phyloP scores from a whole-genome alignment of 2,797 vertebrate genomes.

The Alauda arvensis region DNA sequence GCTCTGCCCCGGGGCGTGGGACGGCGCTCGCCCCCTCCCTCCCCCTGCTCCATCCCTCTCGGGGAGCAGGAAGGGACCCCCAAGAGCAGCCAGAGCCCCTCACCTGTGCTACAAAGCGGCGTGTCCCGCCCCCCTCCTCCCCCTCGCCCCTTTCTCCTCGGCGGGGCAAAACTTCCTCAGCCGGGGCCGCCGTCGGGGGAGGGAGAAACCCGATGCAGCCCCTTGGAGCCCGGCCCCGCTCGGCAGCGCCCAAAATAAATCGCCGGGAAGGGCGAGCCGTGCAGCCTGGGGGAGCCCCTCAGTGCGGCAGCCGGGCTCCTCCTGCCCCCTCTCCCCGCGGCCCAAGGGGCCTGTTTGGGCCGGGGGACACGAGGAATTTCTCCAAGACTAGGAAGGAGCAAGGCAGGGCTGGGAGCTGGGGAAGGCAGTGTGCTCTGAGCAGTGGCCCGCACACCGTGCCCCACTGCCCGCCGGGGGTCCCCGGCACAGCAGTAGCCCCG shows the following conservation, averaged over 20 bases:
- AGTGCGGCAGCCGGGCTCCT: neutral
- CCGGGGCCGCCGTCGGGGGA: neutral
- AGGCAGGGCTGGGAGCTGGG: too few species aligned
- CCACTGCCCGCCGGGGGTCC: neutral
- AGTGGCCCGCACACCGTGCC: fast-evolving
- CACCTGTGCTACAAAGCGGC: neutral
- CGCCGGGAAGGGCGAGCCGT: neutral
- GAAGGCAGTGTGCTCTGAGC: fast-evolving
- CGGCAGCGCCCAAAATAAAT: neutral
- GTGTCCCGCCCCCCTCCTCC: neutral
- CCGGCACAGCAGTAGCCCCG: neutral
- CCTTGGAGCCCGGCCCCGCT: neutral
- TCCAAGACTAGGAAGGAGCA: fast-evolving
- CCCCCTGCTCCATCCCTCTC: neutral
- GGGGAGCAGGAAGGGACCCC: neutral
- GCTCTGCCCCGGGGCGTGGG: neutral
- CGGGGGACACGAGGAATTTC: fast-evolving
- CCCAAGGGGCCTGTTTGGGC: fast-evolving
- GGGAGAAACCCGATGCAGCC: neutral
- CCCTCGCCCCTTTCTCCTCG: neutral
- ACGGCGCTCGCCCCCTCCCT: neutral
- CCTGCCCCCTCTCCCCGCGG: fast-evolving
- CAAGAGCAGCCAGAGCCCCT: neutral
- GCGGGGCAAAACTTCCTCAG: neutral
- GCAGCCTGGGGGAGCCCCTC: neutral